Percentiles rank a stretch among this genome's conserved stretches.
Evolutionary conservation across 2,888 invertebrate genomes (phyloP).

Genomic region (Celastrina argiolus): DNA sequence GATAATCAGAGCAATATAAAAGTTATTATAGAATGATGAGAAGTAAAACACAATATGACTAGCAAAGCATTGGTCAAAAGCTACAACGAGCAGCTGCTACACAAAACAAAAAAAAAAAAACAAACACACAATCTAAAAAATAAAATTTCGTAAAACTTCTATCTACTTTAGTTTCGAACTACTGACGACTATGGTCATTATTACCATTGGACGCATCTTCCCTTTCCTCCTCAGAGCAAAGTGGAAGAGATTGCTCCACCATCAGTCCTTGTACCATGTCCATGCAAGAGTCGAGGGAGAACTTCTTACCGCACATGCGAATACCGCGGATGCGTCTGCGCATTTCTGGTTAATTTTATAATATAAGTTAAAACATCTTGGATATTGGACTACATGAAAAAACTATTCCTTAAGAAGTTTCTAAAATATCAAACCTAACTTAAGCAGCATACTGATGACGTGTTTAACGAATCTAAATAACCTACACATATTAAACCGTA

Average conservation of each 20-base stretch:
- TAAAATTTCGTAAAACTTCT: too few relatives aligned
- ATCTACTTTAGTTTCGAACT: background rate
- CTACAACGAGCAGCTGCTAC: too few relatives aligned
- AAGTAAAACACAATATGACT: too few relatives aligned
- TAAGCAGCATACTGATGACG: background rate
- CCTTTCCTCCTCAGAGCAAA: conserved; percentile 74
- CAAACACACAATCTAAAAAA: too few relatives aligned
- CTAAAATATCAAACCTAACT: background rate
- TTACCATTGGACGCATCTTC: conserved; percentile 69
- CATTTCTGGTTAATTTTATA: conserved; percentile 78
- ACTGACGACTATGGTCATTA: background rate
- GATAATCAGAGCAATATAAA: too few relatives aligned
- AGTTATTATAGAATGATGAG: too few relatives aligned
- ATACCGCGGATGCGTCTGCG: conserved; percentile 91
- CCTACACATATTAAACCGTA: background rate
- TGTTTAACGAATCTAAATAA: background rate
- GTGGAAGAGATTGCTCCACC: conserved; percentile 71
- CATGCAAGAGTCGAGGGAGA: conserved; percentile 93
- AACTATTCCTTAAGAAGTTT: background rate
- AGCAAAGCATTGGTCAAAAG: too few relatives aligned
- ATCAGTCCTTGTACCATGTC: conserved; percentile 89
- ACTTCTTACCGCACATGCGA: conserved; percentile 93
- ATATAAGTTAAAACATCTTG: background rate
- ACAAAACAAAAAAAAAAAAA: background rate
- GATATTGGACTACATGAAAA: too few relatives aligned